Conservation (phyloP, 2,797 vertebrate genomes). For the Pelochelys cantorii region DNA sequence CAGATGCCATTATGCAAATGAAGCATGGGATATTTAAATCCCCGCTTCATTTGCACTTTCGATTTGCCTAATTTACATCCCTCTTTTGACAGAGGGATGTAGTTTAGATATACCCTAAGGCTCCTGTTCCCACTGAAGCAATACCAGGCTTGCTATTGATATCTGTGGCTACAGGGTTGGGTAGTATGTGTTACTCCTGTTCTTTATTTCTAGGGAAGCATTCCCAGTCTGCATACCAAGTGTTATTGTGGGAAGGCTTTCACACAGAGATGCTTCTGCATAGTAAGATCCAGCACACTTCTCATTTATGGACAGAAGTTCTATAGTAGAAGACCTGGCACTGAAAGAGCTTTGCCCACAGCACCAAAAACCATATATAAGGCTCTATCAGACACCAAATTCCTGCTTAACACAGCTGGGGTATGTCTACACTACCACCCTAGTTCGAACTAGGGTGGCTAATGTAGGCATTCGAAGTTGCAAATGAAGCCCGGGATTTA, state of each 20-base stretch:
- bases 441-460: too few relatives aligned
- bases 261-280: not conserved
- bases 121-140: not conserved
- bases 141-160: not conserved
- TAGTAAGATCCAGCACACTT: not conserved
- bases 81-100: too few relatives aligned
- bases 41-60: too few relatives aligned
- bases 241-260: not conserved
- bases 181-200: not conserved
- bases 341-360: not conserved
- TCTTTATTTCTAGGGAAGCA: not conserved
- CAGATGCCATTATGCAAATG: too few relatives aligned
- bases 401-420: not conserved
- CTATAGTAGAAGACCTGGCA: not conserved
- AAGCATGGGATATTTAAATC: too few relatives aligned
- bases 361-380: not conserved
- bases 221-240: not conserved
- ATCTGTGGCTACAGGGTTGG: not conserved
- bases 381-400: not conserved
- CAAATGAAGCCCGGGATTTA: too few relatives aligned
- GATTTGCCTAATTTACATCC: too few relatives aligned
- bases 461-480: too few relatives aligned
- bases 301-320: not conserved
- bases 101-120: too few relatives aligned
- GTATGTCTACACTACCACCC: too few relatives aligned